Evolutionary conservation across 2,888 invertebrate species (phyloP).

Genomic region (Apodemia mormo): DNA sequence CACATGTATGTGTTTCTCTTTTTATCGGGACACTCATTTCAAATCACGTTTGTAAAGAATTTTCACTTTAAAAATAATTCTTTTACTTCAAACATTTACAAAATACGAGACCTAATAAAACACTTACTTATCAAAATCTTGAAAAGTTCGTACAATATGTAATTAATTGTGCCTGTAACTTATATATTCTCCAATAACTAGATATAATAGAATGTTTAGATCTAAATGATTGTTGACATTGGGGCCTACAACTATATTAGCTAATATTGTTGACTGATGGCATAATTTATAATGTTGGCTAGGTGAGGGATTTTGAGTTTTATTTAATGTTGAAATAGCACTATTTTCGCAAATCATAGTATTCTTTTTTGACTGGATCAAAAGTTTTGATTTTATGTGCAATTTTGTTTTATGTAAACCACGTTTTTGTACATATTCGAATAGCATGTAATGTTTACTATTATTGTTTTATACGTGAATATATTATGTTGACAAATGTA

Average conservation of each 20-base stretch:
- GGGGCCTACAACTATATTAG: constrained; percentile 27
- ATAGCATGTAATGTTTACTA: constrained; percentile 53
- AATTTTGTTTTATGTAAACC: constrained; percentile 54
- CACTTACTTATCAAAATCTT: no score
- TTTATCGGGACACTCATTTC: no score
- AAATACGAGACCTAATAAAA: no score
- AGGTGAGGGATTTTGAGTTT: constrained; percentile 56
- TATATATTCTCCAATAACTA: not conserved
- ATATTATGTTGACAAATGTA: constrained; percentile 45
- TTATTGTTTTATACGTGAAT: constrained; percentile 58
- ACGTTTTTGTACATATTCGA: constrained; percentile 35
- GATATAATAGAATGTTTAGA: not conserved
- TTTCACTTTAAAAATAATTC: no score
- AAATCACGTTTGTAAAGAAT: no score
- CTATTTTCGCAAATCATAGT: constrained; percentile 45
- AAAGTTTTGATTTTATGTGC: constrained; percentile 70
- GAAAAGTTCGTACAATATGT: no score
- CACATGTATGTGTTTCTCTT: no score
- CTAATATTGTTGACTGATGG: constrained; percentile 65
- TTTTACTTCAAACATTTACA: no score
- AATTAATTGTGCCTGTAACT: no score
- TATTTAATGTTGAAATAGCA: constrained; percentile 48
- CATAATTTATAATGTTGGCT: constrained; percentile 65
- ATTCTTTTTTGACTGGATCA: constrained; percentile 73
- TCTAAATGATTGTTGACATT: not conserved